Percentiles rank a stretch among this genome's conserved stretches.
Conservation (phyloP, 2,113 vertebrate genomes). For the Chaetops frenatus region DNA sequence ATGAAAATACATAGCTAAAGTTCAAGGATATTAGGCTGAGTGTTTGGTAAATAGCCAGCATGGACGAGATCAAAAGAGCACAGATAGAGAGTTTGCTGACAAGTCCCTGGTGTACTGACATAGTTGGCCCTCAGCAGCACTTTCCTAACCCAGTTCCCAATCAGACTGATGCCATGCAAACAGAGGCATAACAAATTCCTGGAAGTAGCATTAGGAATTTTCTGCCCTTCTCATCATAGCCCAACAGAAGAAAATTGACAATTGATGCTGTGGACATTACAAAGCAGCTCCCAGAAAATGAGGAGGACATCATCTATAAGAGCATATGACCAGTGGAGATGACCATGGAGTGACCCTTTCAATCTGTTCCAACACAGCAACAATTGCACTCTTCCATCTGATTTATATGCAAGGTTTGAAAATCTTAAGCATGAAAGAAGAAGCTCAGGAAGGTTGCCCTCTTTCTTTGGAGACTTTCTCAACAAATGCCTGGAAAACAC, state of each 20-base stretch:
- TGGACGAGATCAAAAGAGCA: background rate
- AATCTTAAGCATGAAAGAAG: background rate
- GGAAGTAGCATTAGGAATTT: background rate
- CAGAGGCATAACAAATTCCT: background rate
- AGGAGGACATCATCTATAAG: background rate
- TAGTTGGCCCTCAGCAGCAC: background rate
- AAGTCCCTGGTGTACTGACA: background rate
- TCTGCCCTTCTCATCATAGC: background rate
- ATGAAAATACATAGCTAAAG: background rate
- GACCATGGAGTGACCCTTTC: background rate
- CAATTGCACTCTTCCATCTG: background rate
- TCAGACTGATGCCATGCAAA: background rate
- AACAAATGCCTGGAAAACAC: background rate
- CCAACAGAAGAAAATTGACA: background rate
- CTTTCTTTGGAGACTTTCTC: background rate
- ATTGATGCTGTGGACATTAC: background rate
- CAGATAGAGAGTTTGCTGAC: background rate
- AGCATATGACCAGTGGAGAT: background rate
- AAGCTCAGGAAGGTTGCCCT: background rate
- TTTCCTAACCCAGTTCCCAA: background rate
- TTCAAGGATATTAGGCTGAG: background rate
- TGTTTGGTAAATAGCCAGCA: background rate
- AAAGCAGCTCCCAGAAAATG: background rate
- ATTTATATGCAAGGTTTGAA: background rate
- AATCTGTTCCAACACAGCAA: background rate